A percentile compares a stretch with the other conserved stretches of the same genome.
phyloP scores from a whole-genome alignment of 1,140 invertebrate genomes.

The Micrasema minimum region DNA sequence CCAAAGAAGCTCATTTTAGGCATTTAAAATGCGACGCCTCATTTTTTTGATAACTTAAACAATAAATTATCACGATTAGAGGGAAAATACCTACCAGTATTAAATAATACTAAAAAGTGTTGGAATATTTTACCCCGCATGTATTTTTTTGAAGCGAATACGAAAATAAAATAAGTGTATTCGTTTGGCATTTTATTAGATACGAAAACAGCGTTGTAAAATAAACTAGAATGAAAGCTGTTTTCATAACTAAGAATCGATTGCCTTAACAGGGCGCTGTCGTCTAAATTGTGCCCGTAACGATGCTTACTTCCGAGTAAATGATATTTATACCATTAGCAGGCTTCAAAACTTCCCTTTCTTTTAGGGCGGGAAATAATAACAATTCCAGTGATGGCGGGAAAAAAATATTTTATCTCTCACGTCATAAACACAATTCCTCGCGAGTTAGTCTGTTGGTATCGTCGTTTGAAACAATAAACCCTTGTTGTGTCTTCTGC shows the following conservation, averaged over 20 bases:
- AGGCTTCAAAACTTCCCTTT: neutral
- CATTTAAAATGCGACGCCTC: too few relatives aligned
- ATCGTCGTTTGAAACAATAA: constrained; percentile 41
- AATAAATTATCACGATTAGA: too few relatives aligned
- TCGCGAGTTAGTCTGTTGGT: constrained; percentile 4
- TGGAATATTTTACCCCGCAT: too few relatives aligned
- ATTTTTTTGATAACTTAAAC: too few relatives aligned
- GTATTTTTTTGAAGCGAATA: too few relatives aligned
- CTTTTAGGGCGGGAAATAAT: neutral
- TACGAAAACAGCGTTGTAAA: too few relatives aligned
- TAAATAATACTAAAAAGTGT: too few relatives aligned
- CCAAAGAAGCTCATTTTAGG: too few relatives aligned
- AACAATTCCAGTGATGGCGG: constrained; percentile 5
- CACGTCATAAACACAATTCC: constrained; percentile 11
- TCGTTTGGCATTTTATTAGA: too few relatives aligned
- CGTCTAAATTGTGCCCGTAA: constrained; percentile 10
- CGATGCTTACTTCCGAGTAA: neutral
- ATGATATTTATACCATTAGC: constrained; percentile 15
- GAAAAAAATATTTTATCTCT: constrained; percentile 3
- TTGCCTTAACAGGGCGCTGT: neutral
- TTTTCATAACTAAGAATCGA: constrained; percentile 8
- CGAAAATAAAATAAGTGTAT: too few relatives aligned
- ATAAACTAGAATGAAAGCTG: too few relatives aligned
- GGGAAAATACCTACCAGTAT: too few relatives aligned
- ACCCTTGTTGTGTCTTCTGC: constrained; percentile 18